Evolutionary conservation across 2,797 vertebrate genomes (phyloP), one percentile per base, ranked within the genome.

Genomic region (Macropodus opercularis): DNA sequence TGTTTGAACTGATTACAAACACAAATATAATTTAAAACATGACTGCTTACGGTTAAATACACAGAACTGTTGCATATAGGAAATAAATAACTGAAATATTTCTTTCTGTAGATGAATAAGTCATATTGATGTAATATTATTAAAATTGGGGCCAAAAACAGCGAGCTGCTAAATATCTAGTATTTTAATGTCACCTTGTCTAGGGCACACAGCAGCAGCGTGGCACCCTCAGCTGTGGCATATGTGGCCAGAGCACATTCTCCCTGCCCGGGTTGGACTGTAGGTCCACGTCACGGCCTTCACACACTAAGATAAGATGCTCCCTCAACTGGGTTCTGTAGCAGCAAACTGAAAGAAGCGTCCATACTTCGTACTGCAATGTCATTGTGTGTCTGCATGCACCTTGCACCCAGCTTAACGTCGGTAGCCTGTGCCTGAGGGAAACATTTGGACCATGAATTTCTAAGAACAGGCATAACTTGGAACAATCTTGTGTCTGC

Each of bases 401-500:
- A 68, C 17, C 44, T 50, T 15, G 26, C 56, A 26, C 29, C 15
- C 54, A 22, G 56, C 64, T 66, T 41, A 62, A 18, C 9, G 3
- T 51, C 56, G 34, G 50, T 53, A 18, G 23, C 17, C 6, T 50
- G 58, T 49, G 26, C 8, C 58, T 40, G 69, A 22, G 12, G 35
- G 44, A 60, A 73, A 56, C 40, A 48, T 68, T 62, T 56, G 34
- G 19, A 55, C 31, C 18, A 13, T 43, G 57, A 61, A 75, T 34
- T 26, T 63, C 49, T 61, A 31, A 65, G 36, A 77, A 69, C 32
- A 41, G 38, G 21, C 57, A 18, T 72, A 75, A 67, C 69, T 47
- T 21, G 50, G 34, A 69, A 60, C 42, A 60, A 80, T 80, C 77
- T 72, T 19, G 46, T 34, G 27, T 68, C 64, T 73, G 24, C 44